Base-by-base conservation (phyloP, 2,113 vertebrate genomes). In the Forbesichthys agassizii region DNA sequence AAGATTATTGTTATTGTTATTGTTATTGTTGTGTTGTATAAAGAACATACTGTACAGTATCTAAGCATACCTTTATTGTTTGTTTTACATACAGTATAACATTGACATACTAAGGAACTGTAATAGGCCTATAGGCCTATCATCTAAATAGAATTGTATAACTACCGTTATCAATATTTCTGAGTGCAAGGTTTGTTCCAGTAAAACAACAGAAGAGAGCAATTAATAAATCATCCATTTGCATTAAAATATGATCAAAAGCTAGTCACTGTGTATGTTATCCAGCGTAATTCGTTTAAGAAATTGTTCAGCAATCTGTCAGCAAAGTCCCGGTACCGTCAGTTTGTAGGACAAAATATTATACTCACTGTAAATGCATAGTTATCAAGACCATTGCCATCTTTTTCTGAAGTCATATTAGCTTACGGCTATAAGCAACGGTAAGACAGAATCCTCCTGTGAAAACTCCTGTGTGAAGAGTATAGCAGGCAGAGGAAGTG, bases 351-450 rank as follows among this genome's bases (percentile, higher is more conserved):
- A 33, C 69, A 36, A 59, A 11, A 0, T 49, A 68, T 0, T 8
- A 59, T 70, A 93, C 93, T 94, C 68, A 94, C 93, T 52, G 83
- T 59, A 87, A 92, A 94, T 1, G 83, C 74, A 59, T 84, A 90
- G 77, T 82, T 90, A 61, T 91, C 85, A 33, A 86, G 79, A 9
- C 85, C 88, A 16, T 89, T 88, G 27, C 72, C 85, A 3, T 89
- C 75, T 71, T 90, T 92, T 61, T 89, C 88, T 33, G 83, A 79
- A 84, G 85, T 79, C 93, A 94, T 93, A 56, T 70, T 68, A 42
- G 67, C 61, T 65, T 59, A 66, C 59, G 36, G 61, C 59, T 68
- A 7, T 4, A 3, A 48, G 33, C 61, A 74, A 20, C 5, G 55
- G 55, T 20, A 20, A 10, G 73, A 48, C 80, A 13, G 16, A 68